Evolutionary conservation across 2,113 vertebrate genomes (phyloP), one percentile per base, ranked within the genome.

Genomic region (Ondatra zibethicus): DNA sequence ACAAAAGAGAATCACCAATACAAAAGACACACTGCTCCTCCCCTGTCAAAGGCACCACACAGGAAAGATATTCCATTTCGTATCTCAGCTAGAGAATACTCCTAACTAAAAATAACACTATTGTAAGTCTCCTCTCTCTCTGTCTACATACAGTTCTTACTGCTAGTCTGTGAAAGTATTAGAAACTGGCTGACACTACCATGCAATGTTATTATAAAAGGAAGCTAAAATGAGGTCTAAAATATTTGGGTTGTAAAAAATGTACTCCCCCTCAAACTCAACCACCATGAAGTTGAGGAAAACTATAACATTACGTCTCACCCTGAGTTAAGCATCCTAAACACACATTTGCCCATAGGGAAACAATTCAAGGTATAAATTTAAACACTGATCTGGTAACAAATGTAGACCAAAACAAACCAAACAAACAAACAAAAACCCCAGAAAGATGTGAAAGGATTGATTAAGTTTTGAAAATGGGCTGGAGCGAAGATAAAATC

Each of bases 321-420:
- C 7, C 17, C 72, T 85, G 12, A 10, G 72, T 42, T 65, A 78
- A 90, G 42, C 58, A 66, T 66, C 36, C 76, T 77, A 97, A 94
- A 84, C 0, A 68, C 19, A 36, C 14, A 72, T 81, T 76, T 58
- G 23, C 11, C 88, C 1, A 9, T 73, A 33, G 61, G 47, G 66
- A 92, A 85, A 88, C 11, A 91, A 85, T 47, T 95, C 70, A 96
- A 61, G 82, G 55, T 52, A 94, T n/a, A 92, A 92, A 91, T 88
- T 58, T 13, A 75, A 88, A 96, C 58, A 70, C 47, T 65, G n/a
- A 39, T 61, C 80, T 82, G 55, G 61, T 39, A 27, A 58, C 78
- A 58, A 55, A 58, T 10, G 3, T 61, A 61, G 36, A 82, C 12
- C 21, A 73, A 47, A n/a, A 31, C 36, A 73, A 90, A 75, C 16